phyloP scores from a whole-genome alignment of 2,888 invertebrate species.

The Nemotelus nigrinus region DNA sequence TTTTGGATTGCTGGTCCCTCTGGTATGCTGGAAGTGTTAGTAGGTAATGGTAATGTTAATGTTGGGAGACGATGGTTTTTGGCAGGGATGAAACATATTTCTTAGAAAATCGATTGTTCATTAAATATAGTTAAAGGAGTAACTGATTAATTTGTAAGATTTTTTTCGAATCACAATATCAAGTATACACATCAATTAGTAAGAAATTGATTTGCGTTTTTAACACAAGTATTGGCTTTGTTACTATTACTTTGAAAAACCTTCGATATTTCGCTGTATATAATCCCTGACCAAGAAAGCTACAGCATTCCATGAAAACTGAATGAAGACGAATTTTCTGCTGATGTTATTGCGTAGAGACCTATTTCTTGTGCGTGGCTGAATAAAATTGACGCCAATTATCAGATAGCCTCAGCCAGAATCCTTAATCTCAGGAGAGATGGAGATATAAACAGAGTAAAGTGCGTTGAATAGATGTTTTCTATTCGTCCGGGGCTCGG shows the following conservation, averaged over 20 bases:
- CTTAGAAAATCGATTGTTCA: too few species aligned
- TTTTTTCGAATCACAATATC: too few species aligned
- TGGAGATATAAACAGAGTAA: conserved; percentile 17
- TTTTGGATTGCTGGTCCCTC: conserved; percentile 41
- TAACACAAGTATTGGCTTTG: too few species aligned
- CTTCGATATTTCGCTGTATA: too few species aligned
- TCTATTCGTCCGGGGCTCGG: conserved; percentile 5
- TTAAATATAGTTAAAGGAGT: too few species aligned
- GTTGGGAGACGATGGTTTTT: too few species aligned
- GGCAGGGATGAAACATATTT: too few species aligned
- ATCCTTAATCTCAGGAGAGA: conserved; percentile 50
- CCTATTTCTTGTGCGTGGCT: conserved; percentile 49
- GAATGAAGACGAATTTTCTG: conserved; percentile 46
- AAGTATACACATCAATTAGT: too few species aligned
- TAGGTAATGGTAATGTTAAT: conserved; percentile 7
- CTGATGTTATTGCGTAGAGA: conserved; percentile 47
- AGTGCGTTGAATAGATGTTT: neutral
- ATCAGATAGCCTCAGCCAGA: conserved; percentile 50
- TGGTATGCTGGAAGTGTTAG: neutral
- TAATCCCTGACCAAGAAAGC: neutral
- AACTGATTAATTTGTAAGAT: too few species aligned
- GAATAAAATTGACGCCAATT: conserved; percentile 52
- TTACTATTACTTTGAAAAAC: too few species aligned
- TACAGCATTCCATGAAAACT: neutral
- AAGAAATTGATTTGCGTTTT: too few species aligned